Percentiles rank a stretch among this genome's conserved stretches.
Evolutionary conservation across 2,888 invertebrate species (phyloP).

Genomic region (Proisotoma minuta): DNA sequence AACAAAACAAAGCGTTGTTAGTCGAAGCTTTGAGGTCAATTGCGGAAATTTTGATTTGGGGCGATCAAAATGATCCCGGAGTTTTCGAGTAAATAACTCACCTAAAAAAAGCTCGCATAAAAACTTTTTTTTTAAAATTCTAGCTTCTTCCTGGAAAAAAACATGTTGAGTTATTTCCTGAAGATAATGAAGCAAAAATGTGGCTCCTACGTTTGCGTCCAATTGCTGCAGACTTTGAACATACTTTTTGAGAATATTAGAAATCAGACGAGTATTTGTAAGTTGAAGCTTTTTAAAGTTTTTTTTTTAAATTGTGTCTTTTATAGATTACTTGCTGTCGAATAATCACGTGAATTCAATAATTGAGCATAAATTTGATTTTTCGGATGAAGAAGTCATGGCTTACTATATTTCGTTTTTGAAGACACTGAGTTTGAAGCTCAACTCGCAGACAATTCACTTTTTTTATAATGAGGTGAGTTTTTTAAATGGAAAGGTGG

Average conservation of each 20-base stretch:
- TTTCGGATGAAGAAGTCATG: slow-evolving; percentile 99
- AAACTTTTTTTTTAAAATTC: slow-evolving; percentile 1
- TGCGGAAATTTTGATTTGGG: slow-evolving; percentile 99
- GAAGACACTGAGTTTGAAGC: slow-evolving; percentile 93
- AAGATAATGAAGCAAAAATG: slow-evolving; percentile 96
- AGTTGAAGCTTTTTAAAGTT: slow-evolving; percentile 54
- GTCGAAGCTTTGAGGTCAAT: slow-evolving; percentile 96
- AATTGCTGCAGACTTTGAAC: slow-evolving; percentile 93
- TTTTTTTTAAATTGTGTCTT: slow-evolving; percentile 5
- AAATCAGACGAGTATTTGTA: slow-evolving; percentile 97
- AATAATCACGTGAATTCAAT: slow-evolving; percentile 99
- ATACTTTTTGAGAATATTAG: slow-evolving; percentile 99
- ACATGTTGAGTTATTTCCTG: slow-evolving; percentile 96
- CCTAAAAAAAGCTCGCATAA: neutral
- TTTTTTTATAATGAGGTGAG: slow-evolving; percentile 98
- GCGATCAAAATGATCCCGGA: slow-evolving; percentile 98
- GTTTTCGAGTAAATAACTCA: slow-evolving; percentile 88
- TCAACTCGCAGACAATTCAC: slow-evolving; percentile 97
- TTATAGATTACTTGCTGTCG: slow-evolving; percentile 92
- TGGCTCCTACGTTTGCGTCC: slow-evolving; percentile 96
- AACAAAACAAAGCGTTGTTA: slow-evolving; percentile 85
- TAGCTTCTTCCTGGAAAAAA: slow-evolving; percentile 98
- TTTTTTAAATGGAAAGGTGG: slow-evolving; percentile 20
- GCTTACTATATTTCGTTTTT: slow-evolving; percentile 99
- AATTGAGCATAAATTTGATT: slow-evolving; percentile 98